Conservation (phyloP, 2,113 vertebrate species). For the Sakesphorus luctuosus region DNA sequence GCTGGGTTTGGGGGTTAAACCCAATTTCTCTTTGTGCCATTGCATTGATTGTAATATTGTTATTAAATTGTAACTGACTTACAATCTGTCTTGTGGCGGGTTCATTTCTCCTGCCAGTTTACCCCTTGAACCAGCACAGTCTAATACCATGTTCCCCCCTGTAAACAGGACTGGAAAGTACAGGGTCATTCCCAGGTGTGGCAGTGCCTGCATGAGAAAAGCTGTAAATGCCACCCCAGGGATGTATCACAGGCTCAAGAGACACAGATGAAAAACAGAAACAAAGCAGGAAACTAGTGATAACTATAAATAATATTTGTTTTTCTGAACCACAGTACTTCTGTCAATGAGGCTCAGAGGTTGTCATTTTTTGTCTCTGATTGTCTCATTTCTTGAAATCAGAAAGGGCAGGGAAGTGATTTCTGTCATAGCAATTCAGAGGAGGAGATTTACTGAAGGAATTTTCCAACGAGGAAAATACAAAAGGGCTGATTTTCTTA, state of each 20-base stretch:
- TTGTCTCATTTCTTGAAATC: neutral
- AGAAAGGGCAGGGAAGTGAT: neutral
- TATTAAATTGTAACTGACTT: no score
- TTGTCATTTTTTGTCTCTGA: neutral
- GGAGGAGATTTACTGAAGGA: neutral
- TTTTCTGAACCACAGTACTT: neutral
- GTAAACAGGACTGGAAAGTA: neutral
- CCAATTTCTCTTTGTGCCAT: no score
- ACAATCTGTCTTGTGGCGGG: no score
- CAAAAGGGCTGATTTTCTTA: neutral
- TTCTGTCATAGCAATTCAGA: neutral
- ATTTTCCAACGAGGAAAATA: neutral
- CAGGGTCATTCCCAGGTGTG: neutral
- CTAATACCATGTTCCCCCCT: neutral
- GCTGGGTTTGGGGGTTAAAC: no score
- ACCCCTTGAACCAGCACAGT: no score
- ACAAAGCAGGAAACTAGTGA: neutral
- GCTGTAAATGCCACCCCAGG: neutral
- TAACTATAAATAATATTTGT: neutral
- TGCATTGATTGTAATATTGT: no score
- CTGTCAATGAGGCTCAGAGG: neutral
- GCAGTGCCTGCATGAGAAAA: neutral
- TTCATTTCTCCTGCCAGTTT: no score
- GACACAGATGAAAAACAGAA: accelerated
- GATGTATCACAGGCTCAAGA: neutral